Conservation (phyloP, 2,888 invertebrate species). For the Mesoligia furuncula region DNA sequence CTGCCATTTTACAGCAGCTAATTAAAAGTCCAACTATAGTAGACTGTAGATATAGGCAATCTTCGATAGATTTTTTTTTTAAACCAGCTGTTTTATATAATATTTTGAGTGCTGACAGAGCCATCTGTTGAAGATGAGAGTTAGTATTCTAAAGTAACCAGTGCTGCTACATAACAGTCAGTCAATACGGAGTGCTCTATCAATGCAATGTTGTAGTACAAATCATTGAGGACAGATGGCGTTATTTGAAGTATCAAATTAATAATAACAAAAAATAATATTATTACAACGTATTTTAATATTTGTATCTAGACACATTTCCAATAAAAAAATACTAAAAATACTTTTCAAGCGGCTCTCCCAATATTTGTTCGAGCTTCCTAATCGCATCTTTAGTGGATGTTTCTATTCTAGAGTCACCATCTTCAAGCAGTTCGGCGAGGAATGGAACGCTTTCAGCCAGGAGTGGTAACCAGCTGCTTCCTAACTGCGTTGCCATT, state of each 20-base stretch:
- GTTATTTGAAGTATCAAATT: not conserved
- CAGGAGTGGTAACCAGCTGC: constrained; percentile 96
- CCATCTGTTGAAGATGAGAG: not conserved
- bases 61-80: not conserved
- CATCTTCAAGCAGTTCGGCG: constrained; percentile 97
- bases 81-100: not conserved
- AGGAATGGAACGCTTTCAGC: constrained; percentile 98
- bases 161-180: not conserved
- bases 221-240: constrained; percentile 7
- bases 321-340: constrained; percentile 93
- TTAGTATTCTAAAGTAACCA: not conserved
- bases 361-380: constrained; percentile 96
- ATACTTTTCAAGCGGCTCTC: constrained; percentile 97
- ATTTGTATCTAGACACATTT: not conserved
- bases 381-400: constrained; percentile 95
- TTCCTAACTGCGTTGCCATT: constrained; percentile 95
- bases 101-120: not conserved
- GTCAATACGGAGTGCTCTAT: too few species aligned
- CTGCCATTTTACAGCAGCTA: too few species aligned
- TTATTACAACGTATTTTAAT: not conserved
- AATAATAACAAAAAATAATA: too few species aligned
- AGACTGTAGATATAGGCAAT: too few species aligned
- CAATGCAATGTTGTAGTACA: not conserved
- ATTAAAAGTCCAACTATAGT: too few species aligned
- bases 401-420: constrained; percentile 95